Evolutionary conservation across 2,888 invertebrate genomes (phyloP).

Genomic region (Drosophila algonquin): DNA sequence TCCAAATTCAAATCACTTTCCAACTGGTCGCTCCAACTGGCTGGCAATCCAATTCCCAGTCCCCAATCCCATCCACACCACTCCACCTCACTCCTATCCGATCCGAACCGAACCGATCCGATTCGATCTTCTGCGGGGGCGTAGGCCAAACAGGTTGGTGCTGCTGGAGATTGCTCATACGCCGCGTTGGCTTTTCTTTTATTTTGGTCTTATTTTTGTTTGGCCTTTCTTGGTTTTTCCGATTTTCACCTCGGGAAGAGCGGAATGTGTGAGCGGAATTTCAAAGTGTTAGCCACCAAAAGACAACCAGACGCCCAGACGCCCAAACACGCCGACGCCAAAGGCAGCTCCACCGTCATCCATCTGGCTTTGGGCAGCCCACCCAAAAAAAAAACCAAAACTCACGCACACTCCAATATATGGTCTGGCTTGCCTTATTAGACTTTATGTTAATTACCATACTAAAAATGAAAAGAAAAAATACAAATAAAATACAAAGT

Average conservation of each 20-base stretch:
- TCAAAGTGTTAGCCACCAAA: conserved; percentile 47
- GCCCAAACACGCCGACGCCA: background rate
- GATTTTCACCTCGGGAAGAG: conserved; percentile 7
- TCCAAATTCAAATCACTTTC: conserved; percentile 41
- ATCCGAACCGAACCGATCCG: conserved; percentile 1
- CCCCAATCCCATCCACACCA: background rate
- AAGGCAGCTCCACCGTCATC: conserved; percentile 33
- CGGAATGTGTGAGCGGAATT: conserved; percentile 55
- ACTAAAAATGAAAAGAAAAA: conserved; percentile 55
- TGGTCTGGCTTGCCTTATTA: conserved; percentile 65
- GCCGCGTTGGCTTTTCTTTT: conserved; percentile 41
- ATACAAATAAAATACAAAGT: conserved; percentile 21
- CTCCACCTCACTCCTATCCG: background rate
- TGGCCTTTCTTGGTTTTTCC: conserved; percentile 31
- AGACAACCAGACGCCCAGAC: background rate
- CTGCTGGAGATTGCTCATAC: conserved; percentile 46
- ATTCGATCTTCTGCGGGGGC: conserved; percentile 42
- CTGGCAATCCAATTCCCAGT: conserved; percentile 15
- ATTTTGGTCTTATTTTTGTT: conserved; percentile 7
- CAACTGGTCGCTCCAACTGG: conserved; percentile 38
- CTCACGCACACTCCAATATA: conserved; percentile 52
- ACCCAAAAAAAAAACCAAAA: conserved; percentile 35
- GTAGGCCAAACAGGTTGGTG: conserved; percentile 62
- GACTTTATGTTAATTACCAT: conserved; percentile 71
- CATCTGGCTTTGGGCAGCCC: conserved; percentile 44